Evolutionary conservation across 2,797 vertebrate species (phyloP).

Genomic region (Lagodon rhomboides): DNA sequence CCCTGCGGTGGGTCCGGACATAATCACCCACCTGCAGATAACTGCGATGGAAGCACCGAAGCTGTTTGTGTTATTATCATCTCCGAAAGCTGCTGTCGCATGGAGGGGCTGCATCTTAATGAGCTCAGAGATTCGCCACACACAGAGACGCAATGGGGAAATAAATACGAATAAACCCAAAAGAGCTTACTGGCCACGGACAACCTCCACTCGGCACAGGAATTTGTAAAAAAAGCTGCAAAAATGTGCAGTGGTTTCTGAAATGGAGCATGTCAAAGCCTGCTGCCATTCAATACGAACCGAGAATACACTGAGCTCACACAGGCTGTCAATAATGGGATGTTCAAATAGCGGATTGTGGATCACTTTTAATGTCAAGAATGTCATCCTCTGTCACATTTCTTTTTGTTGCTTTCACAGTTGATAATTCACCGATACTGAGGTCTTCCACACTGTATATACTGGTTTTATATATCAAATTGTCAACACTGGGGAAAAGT

Average conservation of each 20-base stretch:
- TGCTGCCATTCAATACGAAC: conserved; percentile 23
- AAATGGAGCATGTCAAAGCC: conserved; percentile 39
- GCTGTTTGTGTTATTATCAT: conserved; percentile 74
- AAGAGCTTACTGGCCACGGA: conserved; percentile 47
- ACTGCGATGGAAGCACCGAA: conserved; percentile 65
- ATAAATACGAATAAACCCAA: conserved; percentile 72
- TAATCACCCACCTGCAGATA: conserved; percentile 76
- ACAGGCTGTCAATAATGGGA: conserved; percentile 15
- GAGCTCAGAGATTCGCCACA: conserved; percentile 64
- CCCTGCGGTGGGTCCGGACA: conserved; percentile 56
- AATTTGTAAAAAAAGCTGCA: conserved; percentile 59
- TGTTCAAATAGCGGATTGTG: conserved; percentile 11
- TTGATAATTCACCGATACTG: background rate
- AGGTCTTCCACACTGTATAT: background rate
- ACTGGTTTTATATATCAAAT: background rate
- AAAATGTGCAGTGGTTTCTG: conserved; percentile 41
- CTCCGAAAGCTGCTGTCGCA: conserved; percentile 71
- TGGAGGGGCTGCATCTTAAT: conserved; percentile 69
- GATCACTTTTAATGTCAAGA: background rate
- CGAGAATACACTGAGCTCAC: conserved; percentile 16
- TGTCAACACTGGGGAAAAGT: background rate
- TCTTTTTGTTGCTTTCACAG: background rate
- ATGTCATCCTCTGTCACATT: background rate
- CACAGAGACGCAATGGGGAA: conserved; percentile 64
- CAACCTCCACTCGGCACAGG: conserved; percentile 38